phyloP scores from a whole-genome alignment of 2,113 vertebrate species.

The Caretta caretta region DNA sequence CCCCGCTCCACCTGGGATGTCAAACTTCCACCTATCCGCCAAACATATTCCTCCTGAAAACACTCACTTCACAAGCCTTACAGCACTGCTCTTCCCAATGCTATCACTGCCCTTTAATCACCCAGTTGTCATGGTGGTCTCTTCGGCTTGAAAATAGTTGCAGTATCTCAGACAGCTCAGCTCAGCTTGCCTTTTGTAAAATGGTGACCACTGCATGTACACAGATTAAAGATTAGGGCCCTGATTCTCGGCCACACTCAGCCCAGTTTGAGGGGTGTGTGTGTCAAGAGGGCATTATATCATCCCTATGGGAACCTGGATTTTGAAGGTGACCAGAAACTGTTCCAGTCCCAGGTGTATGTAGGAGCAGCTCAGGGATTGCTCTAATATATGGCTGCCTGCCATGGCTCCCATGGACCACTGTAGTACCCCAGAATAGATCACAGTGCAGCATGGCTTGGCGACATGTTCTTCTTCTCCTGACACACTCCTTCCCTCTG shows the following conservation, averaged over 20 bases:
- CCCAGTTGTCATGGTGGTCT: background rate
- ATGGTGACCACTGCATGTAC: background rate
- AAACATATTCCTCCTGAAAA: background rate
- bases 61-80: background rate
- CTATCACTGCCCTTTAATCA: background rate
- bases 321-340: background rate
- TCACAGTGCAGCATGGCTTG: background rate
- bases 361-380: background rate
- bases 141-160: background rate
- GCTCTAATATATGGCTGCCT: background rate
- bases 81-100: background rate
- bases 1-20: background rate
- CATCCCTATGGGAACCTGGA: background rate
- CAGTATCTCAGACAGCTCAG: accelerated
- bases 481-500: accelerated
- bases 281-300: background rate
- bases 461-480: background rate
- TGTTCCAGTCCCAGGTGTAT: background rate
- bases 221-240: background rate
- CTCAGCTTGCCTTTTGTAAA: background rate
- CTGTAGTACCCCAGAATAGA: background rate
- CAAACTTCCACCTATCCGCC: background rate
- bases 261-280: background rate
- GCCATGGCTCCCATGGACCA: background rate
- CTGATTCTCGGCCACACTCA: background rate